A percentile compares a stretch with the other conserved stretches of the same genome.
Conservation (phyloP, 2,888 invertebrate genomes). For the Seira ritae region DNA sequence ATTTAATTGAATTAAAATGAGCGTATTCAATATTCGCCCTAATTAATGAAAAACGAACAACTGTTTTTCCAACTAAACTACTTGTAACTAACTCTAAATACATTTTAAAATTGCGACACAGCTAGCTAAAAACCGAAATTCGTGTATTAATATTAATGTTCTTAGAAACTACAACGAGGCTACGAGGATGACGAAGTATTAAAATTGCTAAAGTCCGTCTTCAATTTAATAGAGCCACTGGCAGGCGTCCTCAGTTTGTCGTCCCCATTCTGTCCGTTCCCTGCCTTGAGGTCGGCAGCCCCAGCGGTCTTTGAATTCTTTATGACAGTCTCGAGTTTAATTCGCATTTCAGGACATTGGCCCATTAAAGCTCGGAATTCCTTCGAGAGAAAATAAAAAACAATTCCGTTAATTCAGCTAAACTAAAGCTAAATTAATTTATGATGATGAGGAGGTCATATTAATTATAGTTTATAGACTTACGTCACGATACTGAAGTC, state of each 20-base stretch:
- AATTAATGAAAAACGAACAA: no score
- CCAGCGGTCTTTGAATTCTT: conserved; percentile 77
- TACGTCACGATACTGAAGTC: conserved; percentile 93
- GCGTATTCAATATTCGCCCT: no score
- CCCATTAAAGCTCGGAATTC: conserved; percentile 95
- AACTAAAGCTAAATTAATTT: conserved; percentile 18
- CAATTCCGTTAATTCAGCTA: neutral
- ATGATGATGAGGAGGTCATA: no score
- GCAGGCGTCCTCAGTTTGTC: conserved; percentile 73
- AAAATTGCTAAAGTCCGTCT: conserved; percentile 96
- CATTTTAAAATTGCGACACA: no score
- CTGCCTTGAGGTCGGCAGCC: no score
- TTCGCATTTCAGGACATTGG: conserved; percentile 86
- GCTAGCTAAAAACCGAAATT: no score
- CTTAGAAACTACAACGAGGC: no score
- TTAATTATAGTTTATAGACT: conserved; percentile 37
- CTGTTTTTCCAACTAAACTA: no score
- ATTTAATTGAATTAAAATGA: no score
- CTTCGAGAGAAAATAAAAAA: conserved; percentile 76
- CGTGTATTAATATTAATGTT: no score
- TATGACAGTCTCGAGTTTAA: conserved; percentile 90
- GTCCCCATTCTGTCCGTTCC: conserved; percentile 42
- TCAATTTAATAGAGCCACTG: conserved; percentile 89
- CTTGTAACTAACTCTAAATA: no score
- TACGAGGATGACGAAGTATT: no score